These are phyloP conservation scores for Calephelis virginiensis DNA, from an alignment of 1,140 invertebrate species.

Conservation along the genomic window DNA sequence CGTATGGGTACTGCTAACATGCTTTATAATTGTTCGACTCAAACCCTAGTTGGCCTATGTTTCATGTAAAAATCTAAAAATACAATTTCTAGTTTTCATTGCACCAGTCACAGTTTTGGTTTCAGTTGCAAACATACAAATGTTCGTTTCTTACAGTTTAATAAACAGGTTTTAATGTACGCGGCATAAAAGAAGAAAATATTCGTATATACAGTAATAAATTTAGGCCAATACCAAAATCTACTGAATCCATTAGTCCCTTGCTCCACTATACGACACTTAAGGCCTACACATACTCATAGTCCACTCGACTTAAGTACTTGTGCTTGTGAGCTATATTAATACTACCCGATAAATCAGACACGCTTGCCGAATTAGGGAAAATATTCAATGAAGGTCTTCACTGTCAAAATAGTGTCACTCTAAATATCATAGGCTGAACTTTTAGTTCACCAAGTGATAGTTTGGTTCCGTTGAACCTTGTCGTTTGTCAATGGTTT, in stretches of 20 bases:
- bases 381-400: conserved; percentile 40
- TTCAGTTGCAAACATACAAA: too few species aligned
- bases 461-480: conserved; percentile 48
- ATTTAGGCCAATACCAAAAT: neutral
- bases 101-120: too few species aligned
- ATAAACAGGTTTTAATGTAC: too few species aligned
- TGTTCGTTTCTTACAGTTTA: too few species aligned
- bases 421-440: conserved; percentile 59
- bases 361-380: conserved; percentile 32
- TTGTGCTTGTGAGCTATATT: conserved; percentile 41
- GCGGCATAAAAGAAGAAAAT: too few species aligned
- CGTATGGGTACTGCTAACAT: too few species aligned
- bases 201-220: too few species aligned
- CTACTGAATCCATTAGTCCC: conserved; percentile 5
- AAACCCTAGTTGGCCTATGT: too few species aligned
- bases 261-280: conserved; percentile 3
- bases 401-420: conserved; percentile 44
- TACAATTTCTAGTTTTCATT: too few species aligned
- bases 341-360: conserved; percentile 46
- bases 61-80: too few species aligned
- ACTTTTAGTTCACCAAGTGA: conserved; percentile 50
- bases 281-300: conserved; percentile 27
- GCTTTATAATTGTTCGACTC: too few species aligned
- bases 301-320: conserved; percentile 23
- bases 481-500: conserved; percentile 23